Evolutionary conservation across 2,797 vertebrate species (phyloP).

Genomic region (Platyrinchus mystaceus): DNA sequence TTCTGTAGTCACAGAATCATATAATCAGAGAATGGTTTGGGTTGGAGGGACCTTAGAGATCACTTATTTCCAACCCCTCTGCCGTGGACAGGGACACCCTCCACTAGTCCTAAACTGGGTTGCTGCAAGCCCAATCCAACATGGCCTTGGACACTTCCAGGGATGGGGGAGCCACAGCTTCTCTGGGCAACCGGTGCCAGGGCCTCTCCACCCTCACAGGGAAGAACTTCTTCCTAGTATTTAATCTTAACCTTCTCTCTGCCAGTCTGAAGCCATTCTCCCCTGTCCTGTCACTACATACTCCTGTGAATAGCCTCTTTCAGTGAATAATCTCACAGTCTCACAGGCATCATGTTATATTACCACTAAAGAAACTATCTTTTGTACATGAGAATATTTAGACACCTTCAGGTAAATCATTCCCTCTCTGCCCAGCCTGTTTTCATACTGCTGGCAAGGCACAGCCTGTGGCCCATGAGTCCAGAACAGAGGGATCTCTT

Average conservation of each 20-base stretch:
- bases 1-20: neutral
- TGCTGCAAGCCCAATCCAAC: neutral
- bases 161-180: neutral
- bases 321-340: neutral
- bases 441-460: neutral
- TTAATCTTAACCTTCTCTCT: neutral
- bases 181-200: neutral
- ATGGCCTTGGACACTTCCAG: neutral
- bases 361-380: neutral
- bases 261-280: neutral
- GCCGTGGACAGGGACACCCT: neutral
- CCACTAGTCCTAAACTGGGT: neutral
- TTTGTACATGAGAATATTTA: neutral
- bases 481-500: neutral
- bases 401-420: neutral
- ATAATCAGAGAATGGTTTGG: neutral
- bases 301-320: neutral
- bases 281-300: neutral
- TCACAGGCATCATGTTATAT: neutral
- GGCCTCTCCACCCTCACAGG: rapidly evolving
- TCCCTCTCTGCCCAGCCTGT: neutral
- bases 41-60: neutral
- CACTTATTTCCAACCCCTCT: neutral
- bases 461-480: neutral
- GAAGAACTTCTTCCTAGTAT: rapidly evolving